A percentile compares a stretch with the other conserved stretches of the same genome.
phyloP scores from a whole-genome alignment of 2,797 vertebrate species.

The Neosalanx taihuensis region DNA sequence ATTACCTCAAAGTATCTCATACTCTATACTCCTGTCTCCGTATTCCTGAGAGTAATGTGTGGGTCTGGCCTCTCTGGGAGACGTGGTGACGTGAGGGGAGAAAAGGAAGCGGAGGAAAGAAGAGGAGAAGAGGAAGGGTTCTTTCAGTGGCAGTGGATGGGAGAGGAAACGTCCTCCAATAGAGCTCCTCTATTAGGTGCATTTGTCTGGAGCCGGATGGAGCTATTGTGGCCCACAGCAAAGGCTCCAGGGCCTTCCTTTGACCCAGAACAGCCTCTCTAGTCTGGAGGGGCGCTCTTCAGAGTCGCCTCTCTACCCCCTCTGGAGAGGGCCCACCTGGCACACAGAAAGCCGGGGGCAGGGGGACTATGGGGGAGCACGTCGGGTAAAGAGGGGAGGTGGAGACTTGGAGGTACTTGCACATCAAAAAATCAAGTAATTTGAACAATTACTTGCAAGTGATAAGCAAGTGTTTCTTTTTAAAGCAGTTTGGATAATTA shows the following conservation, averaged over 20 bases:
- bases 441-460: neutral
- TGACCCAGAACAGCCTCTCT: slow-evolving; percentile 42
- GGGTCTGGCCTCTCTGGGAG: slow-evolving; percentile 29
- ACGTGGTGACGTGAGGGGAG: slow-evolving; percentile 32
- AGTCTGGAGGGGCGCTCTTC: slow-evolving; percentile 45
- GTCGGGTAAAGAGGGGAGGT: neutral
- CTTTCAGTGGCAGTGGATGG: slow-evolving; percentile 36
- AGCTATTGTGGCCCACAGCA: slow-evolving; percentile 43
- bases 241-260: slow-evolving; percentile 31
- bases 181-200: slow-evolving; percentile 38
- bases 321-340: slow-evolving; percentile 47
- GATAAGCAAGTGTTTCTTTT: neutral
- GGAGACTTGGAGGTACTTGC: slow-evolving; percentile 1
- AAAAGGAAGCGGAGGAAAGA: slow-evolving; percentile 1
- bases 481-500: neutral
- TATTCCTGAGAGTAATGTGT: slow-evolving; percentile 35
- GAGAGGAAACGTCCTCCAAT: slow-evolving; percentile 34
- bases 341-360: neutral
- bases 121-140: slow-evolving; percentile 26
- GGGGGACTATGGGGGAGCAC: slow-evolving; percentile 1
- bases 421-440: neutral
- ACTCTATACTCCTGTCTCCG: no score
- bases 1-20: slow-evolving; percentile 17
- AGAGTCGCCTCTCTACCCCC: slow-evolving; percentile 11
- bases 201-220: slow-evolving; percentile 56